phyloP scores from a whole-genome alignment of 2,113 vertebrate genomes.

The Erinaceus europaeus region DNA sequence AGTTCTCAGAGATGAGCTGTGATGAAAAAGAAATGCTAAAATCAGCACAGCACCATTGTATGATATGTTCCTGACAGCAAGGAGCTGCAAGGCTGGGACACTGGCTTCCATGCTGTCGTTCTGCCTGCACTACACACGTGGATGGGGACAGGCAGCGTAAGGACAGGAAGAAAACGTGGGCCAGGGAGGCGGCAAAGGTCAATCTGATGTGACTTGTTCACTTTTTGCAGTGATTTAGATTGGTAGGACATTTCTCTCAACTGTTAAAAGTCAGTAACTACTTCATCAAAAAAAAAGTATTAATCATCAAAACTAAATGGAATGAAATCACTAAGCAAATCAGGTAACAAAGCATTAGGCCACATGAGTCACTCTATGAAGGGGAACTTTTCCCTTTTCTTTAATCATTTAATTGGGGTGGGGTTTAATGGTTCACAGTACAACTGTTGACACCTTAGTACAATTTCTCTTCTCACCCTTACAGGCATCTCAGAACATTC shows the following conservation, averaged over 20 bases:
- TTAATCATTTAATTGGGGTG: too few relatives aligned
- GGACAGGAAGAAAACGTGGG: not conserved
- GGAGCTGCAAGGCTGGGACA: not conserved
- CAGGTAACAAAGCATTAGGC: not conserved
- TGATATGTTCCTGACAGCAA: not conserved
- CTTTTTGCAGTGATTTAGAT: not conserved
- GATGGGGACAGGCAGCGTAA: not conserved
- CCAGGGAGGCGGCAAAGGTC: not conserved
- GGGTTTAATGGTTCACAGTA: too few relatives aligned
- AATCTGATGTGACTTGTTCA: not conserved
- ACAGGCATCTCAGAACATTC: too few relatives aligned
- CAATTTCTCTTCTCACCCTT: too few relatives aligned
- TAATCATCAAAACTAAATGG: not conserved
- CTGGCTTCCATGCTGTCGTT: fast-evolving
- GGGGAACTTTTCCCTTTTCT: too few relatives aligned
- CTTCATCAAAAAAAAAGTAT: not conserved
- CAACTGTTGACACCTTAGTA: too few relatives aligned
- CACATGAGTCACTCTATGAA: too few relatives aligned
- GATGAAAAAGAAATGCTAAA: not conserved
- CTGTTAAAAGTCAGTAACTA: not conserved
- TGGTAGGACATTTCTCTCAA: not conserved
- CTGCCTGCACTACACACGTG: not conserved
- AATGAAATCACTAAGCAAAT: not conserved
- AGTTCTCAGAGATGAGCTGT: not conserved
- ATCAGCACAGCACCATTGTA: not conserved